phyloP scores from a whole-genome alignment of 92 coral and sea anemone genomes.

The Micromussa lordhowensis region DNA sequence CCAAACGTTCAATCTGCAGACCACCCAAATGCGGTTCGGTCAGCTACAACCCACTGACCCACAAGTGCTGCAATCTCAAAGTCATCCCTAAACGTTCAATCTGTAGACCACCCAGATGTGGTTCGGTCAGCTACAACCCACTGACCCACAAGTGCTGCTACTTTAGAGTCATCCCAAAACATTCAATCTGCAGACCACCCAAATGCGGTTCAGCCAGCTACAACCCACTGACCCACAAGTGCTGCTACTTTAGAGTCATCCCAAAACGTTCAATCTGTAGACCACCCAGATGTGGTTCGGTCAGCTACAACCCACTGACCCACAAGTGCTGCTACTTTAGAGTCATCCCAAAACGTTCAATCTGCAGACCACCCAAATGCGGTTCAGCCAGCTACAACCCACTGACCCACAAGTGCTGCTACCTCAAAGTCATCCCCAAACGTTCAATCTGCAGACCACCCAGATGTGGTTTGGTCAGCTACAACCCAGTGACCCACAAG shows the following conservation, averaged over 20 bases:
- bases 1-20: no score
- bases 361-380: not conserved
- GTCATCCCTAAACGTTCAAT: no score
- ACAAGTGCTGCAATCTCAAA: no score
- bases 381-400: not conserved
- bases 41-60: no score
- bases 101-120: not conserved
- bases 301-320: slow-evolving; percentile 1
- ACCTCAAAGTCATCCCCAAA: not conserved
- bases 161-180: not conserved
- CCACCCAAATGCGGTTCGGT: no score
- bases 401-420: not conserved
- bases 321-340: not conserved
- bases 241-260: not conserved
- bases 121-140: slow-evolving; percentile 7
- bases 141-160: not conserved
- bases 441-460: not conserved
- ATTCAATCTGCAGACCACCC: not conserved
- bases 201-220: not conserved
- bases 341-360: not conserved
- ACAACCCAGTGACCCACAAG: not conserved
- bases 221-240: not conserved
- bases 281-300: not conserved
- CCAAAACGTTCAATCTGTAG: not conserved
- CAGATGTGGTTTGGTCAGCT: not conserved